These are phyloP conservation scores for Caenorhabditis panamensis DNA, from an alignment of 2,888 invertebrate species.

Conservation along the genomic window DNA sequence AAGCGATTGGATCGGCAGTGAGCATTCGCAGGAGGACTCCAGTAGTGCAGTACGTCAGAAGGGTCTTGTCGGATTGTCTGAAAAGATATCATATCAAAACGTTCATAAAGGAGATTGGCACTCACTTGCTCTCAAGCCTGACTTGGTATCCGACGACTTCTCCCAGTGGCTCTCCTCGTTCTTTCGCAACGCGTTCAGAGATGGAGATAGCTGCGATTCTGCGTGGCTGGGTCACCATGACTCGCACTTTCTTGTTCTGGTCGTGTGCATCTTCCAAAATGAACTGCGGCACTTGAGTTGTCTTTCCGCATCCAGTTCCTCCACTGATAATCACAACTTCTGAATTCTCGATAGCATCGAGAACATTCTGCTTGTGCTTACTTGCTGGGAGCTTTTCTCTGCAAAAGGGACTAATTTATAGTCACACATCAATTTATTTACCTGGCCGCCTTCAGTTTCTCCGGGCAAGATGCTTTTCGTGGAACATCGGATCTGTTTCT, in stretches of 20 bases:
- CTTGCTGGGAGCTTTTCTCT: slow-evolving; percentile 71
- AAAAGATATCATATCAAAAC: slow-evolving; percentile 66
- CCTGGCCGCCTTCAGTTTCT: slow-evolving; percentile 4
- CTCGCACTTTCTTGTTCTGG: slow-evolving; percentile 86
- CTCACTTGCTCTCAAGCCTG: slow-evolving; percentile 88
- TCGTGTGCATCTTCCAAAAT: slow-evolving; percentile 88
- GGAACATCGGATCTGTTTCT: slow-evolving; percentile 4
- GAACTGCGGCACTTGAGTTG: slow-evolving; percentile 88
- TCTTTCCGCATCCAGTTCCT: slow-evolving; percentile 80
- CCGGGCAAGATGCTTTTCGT: neutral
- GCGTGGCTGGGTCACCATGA: slow-evolving; percentile 94
- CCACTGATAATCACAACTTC: slow-evolving; percentile 71
- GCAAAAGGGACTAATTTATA: slow-evolving; percentile 38
- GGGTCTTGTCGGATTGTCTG: slow-evolving; percentile 88
- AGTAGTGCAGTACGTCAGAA: slow-evolving; percentile 93
- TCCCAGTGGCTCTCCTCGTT: slow-evolving; percentile 89
- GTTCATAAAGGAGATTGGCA: no score
- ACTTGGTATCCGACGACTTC: slow-evolving; percentile 92
- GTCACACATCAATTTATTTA: neutral
- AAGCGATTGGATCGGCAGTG: slow-evolving; percentile 87
- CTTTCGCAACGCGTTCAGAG: slow-evolving; percentile 91
- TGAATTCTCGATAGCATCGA: slow-evolving; percentile 63
- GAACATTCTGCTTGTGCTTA: slow-evolving; percentile 54
- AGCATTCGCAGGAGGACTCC: slow-evolving; percentile 91
- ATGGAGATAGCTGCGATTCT: slow-evolving; percentile 91